Percentiles rank a stretch among this genome's conserved stretches.
Evolutionary conservation across 1,140 invertebrate genomes (phyloP).

Genomic region (Lordiphosa clarofinis): DNA sequence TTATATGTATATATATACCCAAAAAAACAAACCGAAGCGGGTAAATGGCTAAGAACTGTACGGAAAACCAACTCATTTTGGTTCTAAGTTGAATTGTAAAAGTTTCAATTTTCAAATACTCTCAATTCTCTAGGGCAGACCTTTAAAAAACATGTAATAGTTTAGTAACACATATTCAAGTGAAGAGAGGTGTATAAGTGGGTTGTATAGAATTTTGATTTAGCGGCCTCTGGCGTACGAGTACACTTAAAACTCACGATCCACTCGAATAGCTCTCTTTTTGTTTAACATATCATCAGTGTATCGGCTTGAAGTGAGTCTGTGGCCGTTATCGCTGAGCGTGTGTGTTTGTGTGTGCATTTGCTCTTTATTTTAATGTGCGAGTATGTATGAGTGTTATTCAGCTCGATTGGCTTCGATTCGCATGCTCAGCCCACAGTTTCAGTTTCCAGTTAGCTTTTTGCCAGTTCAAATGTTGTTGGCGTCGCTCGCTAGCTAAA

Average conservation of each 20-base stretch:
- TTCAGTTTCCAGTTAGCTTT: constrained; percentile 64
- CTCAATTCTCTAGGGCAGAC: too few relatives aligned
- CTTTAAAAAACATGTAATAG: too few relatives aligned
- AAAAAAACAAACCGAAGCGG: too few relatives aligned
- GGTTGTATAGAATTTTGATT: constrained; percentile 5
- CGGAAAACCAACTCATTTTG: too few relatives aligned
- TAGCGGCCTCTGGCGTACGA: neutral
- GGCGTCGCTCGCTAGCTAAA: constrained; percentile 38
- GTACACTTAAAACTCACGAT: constrained; percentile 16
- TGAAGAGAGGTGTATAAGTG: neutral
- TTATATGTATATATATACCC: too few relatives aligned
- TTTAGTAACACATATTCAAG: too few relatives aligned
- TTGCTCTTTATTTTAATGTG: too few relatives aligned
- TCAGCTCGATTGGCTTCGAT: constrained; percentile 38
- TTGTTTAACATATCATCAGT: neutral
- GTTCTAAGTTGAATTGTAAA: too few relatives aligned
- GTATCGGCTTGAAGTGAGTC: constrained; percentile 27
- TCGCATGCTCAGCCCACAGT: constrained; percentile 36
- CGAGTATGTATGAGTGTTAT: constrained; percentile 38
- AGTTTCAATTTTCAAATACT: too few relatives aligned
- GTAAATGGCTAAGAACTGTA: too few relatives aligned
- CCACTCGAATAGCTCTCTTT: constrained; percentile 29
- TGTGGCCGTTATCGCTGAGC: constrained; percentile 39
- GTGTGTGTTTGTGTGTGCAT: constrained; percentile 16
- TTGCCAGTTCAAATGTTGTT: constrained; percentile 64